Base-by-base conservation (phyloP, 2,113 vertebrate genomes). In the Boleophthalmus pectinirostris region DNA sequence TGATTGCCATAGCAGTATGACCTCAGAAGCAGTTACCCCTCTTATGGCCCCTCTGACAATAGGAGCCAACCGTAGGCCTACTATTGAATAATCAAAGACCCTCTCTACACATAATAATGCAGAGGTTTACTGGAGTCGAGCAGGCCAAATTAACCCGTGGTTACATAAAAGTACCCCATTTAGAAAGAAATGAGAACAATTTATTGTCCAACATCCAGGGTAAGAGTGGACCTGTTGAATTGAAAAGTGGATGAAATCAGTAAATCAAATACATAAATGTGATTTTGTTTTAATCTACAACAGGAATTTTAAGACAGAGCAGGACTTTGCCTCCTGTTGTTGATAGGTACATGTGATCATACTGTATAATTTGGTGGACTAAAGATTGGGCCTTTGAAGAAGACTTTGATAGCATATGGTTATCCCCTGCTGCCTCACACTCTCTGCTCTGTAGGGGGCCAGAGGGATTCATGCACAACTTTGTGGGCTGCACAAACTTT, bases 1-100 rank as follows among this genome's bases (percentile, higher is more conserved):
- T 90, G 89, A 93, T 91, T 78, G 88, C 87, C 82, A 84, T 88
- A 87, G 90, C 90, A 92, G 91, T 92, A 91, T 91, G 90, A 91
- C 90, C 86, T 86, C 66, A 84, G 89, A 89, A 90, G 83, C 85
- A 68, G 81, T 91, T 91, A 79, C 74, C n/a, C 69, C 74, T 73
- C 86, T 90, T 90, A 91, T 78, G 80, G 82, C 85, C 77, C 88
- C 83, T 87, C 75, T 78, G 82, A 90, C 85, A 81, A 86, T 90
- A 87, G 86, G 74, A 16, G 75, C 77, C 74, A 70, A 81, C 82
- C 82, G 66, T 70, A 15, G 76, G 79, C 77, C 82, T 75, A 85
- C 89, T 77, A 87, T 84, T 81, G 72, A 77, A 87, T 90, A 81
- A 89, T 91, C 90, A 88, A 88, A 89, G 67, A 79, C 77, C 75